Evolutionary conservation across 2,797 vertebrate genomes (phyloP), one percentile per base, ranked within the genome.

Genomic region (Pogonophryne albipinna): DNA sequence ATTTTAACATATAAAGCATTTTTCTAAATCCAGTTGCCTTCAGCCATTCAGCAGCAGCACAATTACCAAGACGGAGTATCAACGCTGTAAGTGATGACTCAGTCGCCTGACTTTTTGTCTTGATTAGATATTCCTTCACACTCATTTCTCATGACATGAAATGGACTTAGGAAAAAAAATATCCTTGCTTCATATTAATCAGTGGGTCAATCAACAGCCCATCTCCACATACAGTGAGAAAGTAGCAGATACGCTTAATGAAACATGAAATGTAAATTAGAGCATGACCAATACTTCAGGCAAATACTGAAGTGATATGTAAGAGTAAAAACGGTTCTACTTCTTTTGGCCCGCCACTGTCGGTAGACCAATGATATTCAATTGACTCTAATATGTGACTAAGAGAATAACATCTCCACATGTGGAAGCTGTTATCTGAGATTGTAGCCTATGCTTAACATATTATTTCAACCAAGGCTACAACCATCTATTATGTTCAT

Each of bases 81-180:
- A 47, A 45, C 20, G 45, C 44, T 55, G 61, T 71, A 73, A 79
- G 50, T 70, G 76, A 79, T 79, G 63, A 60, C 2, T 2, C 56
- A 6, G 4, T 6, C 1, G 45, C 38, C 57, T 60, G 42, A 27
- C 50, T 66, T 66, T 71, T 66, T 52, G 56, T 70, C 64, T 74
- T 52, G 49, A 56, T 42, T 9, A 60, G 34, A 60, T 52, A 53
- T 72, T 31, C 55, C 49, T 13, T 41, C 34, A 49, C 17, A 10
- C 44, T 51, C 5, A 38, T 75, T 51, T 49, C 45, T 53, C 11
- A 46, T 17, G 63, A 68, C n/a, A 23, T 52, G 17, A 51, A 10
- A 61, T 45, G 34, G 6, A 23, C 20, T 6, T 12, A 27, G 31
- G 56, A 53, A 82, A 65, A 75, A 76, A 46, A 63, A 66, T 41